phyloP scores from a whole-genome alignment of 2,888 invertebrate genomes.

The Brachyptera risi region DNA sequence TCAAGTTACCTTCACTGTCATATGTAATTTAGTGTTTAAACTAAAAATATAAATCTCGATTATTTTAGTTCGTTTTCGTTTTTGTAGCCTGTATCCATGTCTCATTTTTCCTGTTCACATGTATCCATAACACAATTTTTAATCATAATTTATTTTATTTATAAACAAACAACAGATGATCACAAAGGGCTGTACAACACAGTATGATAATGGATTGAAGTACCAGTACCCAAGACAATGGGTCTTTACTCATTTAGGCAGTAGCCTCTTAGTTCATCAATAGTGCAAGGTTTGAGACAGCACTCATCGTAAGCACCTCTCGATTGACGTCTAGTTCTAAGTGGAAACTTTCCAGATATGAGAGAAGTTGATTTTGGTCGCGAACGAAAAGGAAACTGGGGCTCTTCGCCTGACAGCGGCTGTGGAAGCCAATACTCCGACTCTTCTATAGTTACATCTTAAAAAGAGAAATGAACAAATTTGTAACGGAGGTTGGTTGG shows the following conservation, averaged over 20 bases:
- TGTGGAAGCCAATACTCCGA: slow-evolving; percentile 20
- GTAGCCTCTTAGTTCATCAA: slow-evolving; percentile 43
- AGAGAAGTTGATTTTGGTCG: slow-evolving; percentile 40
- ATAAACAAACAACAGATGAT: slow-evolving; percentile 19
- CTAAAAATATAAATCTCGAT: neutral
- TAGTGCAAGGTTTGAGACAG: slow-evolving; percentile 44
- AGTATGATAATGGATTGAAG: neutral
- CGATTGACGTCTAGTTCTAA: slow-evolving; percentile 34
- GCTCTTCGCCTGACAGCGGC: slow-evolving; percentile 14
- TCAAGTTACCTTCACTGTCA: neutral
- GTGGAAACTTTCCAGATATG: slow-evolving; percentile 39
- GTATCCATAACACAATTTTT: slow-evolving; percentile 14
- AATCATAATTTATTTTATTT: slow-evolving; percentile 19
- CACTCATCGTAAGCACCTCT: slow-evolving; percentile 48
- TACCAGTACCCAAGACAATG: neutral
- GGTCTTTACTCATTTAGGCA: slow-evolving; percentile 35
- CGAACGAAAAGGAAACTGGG: slow-evolving; percentile 41
- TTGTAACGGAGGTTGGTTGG: neutral
- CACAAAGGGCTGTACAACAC: slow-evolving; percentile 16
- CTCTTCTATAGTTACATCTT: slow-evolving; percentile 20
- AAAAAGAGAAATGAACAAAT: neutral
- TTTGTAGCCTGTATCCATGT: neutral
- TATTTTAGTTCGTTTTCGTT: neutral
- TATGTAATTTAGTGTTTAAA: neutral
- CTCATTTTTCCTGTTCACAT: too few relatives aligned